Evolutionary conservation across 1,140 invertebrate species (phyloP), one percentile per base, ranked within the genome.

Genomic region (Ctenoplectra terminalis): DNA sequence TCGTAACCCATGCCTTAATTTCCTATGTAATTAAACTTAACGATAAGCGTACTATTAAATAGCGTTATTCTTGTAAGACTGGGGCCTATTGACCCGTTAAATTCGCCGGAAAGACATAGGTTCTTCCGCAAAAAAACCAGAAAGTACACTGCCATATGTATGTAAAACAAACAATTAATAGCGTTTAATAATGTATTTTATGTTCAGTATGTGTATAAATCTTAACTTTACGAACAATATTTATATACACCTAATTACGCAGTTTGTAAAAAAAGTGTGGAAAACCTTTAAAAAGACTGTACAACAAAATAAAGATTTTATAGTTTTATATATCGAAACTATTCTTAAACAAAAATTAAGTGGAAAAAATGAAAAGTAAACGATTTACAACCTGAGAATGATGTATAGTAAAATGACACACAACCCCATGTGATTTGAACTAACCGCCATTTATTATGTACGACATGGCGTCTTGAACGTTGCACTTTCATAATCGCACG

Each of bases 81-180:
- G 87, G 82, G 83, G 83, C 72, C 84, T 63, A 58, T 70, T 61
- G 81, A 89, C 76, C 74, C 67, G 66, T 86, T 85, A 86, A 70
- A 60, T 81, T 66, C 60, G 56, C 37, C 13, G 60, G 63, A 80
- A 84, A 58, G 70, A 85, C 64, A 58, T 86, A 87, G 61, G 52
- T 72, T 87, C 76, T 80, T 87, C 66, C 72, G 70, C 40, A 73
- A 31, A n/a, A n/a, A 84, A 89, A 91, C 90, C 90, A 92, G 90
- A 87, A 82, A 87, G 61, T 83, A 81, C 88, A 92, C 90, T 92
- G 90, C 90, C 90, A 90, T 91, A 89, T 88, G 67, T 87, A 88
- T 69, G 61, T 87, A 89, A 71, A 60, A 54, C 56, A 29, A 66
- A 26, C 26, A 70, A 79, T 83, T 72, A 40, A 48, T 58, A 75